Conservation (phyloP, 2,888 invertebrate genomes). For the Deilephila elpenor region DNA sequence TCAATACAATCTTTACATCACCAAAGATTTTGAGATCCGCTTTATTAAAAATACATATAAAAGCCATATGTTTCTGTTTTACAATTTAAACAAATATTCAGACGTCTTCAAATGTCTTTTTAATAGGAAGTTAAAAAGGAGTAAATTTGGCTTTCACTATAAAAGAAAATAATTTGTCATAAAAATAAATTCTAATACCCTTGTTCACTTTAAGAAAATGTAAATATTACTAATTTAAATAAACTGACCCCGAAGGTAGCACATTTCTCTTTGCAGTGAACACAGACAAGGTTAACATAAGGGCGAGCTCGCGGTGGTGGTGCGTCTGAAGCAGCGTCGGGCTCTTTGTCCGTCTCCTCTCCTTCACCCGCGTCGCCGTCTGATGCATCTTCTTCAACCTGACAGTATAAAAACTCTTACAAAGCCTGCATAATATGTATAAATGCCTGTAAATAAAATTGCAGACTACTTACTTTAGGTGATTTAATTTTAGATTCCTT, state of each 20-base stretch:
- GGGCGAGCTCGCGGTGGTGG: slow-evolving; percentile 80
- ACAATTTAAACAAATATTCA: no score
- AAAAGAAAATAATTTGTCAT: no score
- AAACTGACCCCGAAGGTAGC: slow-evolving; percentile 88
- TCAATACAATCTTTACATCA: not conserved
- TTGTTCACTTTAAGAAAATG: no score
- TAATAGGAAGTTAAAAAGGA: no score
- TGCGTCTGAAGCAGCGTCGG: slow-evolving; percentile 78
- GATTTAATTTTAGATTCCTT: slow-evolving; percentile 73
- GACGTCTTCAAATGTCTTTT: no score
- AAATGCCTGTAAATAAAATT: no score
- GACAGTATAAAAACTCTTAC: not conserved
- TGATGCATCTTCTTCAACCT: slow-evolving; percentile 59
- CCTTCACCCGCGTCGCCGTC: slow-evolving; percentile 79
- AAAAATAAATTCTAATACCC: no score
- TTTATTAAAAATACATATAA: no score
- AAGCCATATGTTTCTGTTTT: no score
- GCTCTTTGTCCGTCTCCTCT: slow-evolving; percentile 83
- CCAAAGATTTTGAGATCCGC: no score
- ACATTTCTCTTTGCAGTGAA: slow-evolving; percentile 90
- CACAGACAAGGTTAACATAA: slow-evolving; percentile 90
- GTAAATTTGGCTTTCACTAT: no score
- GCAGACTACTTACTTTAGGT: slow-evolving; percentile 62
- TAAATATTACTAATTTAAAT: not conserved
- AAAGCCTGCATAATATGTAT: not conserved